These are phyloP conservation scores for Dromaius novaehollandiae DNA, from an alignment of 2,113 vertebrate genomes.

Conservation along the genomic window DNA sequence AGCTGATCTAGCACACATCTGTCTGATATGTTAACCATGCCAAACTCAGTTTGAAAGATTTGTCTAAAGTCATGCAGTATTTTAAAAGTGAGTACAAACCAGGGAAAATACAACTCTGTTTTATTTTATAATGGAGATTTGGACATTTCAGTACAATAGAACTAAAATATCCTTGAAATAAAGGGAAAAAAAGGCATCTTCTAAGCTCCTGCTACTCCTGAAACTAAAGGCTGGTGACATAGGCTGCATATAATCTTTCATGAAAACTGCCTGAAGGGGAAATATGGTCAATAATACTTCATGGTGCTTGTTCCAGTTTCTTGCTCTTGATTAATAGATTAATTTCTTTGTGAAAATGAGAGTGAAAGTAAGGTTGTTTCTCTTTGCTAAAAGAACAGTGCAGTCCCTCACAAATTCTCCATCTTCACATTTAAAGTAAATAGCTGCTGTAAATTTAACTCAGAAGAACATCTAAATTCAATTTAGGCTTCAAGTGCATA, in stretches of 20 bases:
- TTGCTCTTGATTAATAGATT: not conserved
- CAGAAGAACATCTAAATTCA: not conserved
- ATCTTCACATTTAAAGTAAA: not conserved
- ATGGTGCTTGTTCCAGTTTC: not conserved
- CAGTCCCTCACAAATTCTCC: not conserved
- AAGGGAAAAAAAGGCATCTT: not conserved
- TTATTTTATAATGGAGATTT: conserved; percentile 31
- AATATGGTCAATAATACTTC: not conserved
- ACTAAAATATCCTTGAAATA: conserved; percentile 54
- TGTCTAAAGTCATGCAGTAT: not conserved
- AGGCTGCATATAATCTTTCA: not conserved
- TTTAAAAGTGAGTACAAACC: not conserved
- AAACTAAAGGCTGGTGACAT: not conserved
- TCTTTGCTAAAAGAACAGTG: not conserved
- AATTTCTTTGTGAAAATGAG: not conserved
- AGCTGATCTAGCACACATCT: conserved; percentile 58
- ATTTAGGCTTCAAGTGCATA: not conserved
- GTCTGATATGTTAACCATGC: conserved; percentile 33
- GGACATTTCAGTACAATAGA: conserved; percentile 23
- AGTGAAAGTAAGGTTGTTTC: not conserved
- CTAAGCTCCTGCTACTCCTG: not conserved
- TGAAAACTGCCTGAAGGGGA: not conserved
- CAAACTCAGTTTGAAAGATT: conserved; percentile 46
- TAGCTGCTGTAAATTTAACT: not conserved
- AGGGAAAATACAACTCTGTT: not conserved